A percentile compares a stretch with the other conserved stretches of the same genome.
phyloP scores from a whole-genome alignment of 2,888 invertebrate species.

The Ceriagrion tenellum region DNA sequence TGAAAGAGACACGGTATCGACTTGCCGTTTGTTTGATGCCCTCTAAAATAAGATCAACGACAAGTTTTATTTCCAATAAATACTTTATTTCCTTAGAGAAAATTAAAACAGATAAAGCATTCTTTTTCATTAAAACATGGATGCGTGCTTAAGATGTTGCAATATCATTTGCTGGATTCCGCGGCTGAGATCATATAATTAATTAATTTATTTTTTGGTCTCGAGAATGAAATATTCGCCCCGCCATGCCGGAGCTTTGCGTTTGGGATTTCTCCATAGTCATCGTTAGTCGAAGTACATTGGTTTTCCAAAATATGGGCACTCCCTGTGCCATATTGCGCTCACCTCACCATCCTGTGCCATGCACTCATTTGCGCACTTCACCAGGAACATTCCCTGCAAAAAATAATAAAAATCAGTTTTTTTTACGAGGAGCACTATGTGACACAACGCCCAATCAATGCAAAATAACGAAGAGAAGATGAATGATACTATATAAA shows the following conservation, averaged over 20 bases:
- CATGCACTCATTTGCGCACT: constrained; percentile 74
- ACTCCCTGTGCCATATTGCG: constrained; percentile 72
- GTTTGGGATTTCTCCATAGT: not conserved
- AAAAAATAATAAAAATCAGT: not conserved
- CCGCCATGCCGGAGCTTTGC: not conserved
- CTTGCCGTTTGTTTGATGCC: no score
- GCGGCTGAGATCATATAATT: not conserved
- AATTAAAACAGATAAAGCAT: not conserved
- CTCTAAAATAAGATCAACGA: no score
- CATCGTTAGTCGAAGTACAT: constrained; percentile 59
- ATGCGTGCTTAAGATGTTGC: not conserved
- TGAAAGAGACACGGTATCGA: no score
- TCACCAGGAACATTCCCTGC: constrained; percentile 73
- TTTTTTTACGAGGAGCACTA: no score
- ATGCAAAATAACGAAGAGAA: no score
- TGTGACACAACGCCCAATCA: no score
- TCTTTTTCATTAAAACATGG: not conserved
- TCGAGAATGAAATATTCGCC: not conserved
- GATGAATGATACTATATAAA: no score
- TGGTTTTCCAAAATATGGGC: constrained; percentile 71
- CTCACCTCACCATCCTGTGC: constrained; percentile 71
- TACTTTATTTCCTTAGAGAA: constrained; percentile 47
- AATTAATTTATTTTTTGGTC: not conserved
- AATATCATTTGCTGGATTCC: not conserved
- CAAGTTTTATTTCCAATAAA: not conserved